Evolutionary conservation across 2,888 invertebrate species (phyloP), one percentile per base, ranked within the genome.

Genomic region (Ophioninae sp.): DNA sequence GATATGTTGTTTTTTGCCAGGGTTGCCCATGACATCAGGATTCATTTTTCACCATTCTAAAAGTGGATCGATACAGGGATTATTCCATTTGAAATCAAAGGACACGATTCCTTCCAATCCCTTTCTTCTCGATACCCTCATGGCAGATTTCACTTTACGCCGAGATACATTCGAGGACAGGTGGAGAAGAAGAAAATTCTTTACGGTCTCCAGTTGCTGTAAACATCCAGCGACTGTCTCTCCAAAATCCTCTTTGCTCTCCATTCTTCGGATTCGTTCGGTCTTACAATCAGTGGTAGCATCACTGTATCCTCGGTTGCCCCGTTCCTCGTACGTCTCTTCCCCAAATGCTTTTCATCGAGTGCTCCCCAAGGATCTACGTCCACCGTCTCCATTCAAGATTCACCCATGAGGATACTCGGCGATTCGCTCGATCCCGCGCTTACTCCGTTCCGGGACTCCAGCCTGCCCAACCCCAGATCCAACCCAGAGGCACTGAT

Each of bases 81-180:
- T 87, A 88, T 83, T 75, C 61, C 76, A 79, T 89, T 89, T 88
- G 87, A 88, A 90, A 90, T 90, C 89, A 88, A 90, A 85, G 86
- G 88, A 87, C 87, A 37, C 56, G 58, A 56, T 69, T 59, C 63
- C 39, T 56, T 44, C 71, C 69, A 10, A 17, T 17, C 13, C 3
- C 68, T 74, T 74, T 68, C 64, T 10, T 41, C 41, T 44, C 37
- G 61, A 41, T 77, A 67, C 41, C 63, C 39, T 41, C 64, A 68
- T 22, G 22, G 39, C 13, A 64, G 61, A 72, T 83, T 67, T 79
- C 81, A 61, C 68, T 63, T 41, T 56, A 30, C 79, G 64, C 73
- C 78, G 64, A 51, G 51, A 63, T 71, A 77, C 71, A 56, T 65
- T 22, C 17, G 37, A 59, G 72, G 58, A 67, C 23, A 81, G 69